Conservation (phyloP, 2,797 vertebrate genomes). For the Helicolenus hilgendorfi region DNA sequence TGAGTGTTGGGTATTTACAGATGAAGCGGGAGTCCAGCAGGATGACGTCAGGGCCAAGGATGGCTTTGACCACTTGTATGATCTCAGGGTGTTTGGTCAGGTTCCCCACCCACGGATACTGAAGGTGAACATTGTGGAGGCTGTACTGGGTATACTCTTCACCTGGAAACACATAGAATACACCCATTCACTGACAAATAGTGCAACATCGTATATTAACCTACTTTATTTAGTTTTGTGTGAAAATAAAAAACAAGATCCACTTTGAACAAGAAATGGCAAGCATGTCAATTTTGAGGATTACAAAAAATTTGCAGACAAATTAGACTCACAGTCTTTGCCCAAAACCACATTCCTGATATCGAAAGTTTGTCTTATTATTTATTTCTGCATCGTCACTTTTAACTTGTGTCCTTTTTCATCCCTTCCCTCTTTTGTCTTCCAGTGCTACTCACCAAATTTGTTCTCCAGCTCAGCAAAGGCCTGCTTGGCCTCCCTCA, state of each 20-base stretch:
- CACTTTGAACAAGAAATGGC: not conserved
- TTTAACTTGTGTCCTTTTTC: not conserved
- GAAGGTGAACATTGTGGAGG: constrained; percentile 90
- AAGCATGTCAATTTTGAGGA: not conserved
- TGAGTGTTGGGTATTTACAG: constrained; percentile 89
- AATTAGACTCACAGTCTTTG: not conserved
- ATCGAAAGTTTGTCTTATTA: not conserved
- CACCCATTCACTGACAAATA: not conserved
- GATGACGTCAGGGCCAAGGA: constrained; percentile 88
- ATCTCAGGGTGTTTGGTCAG: constrained; percentile 84
- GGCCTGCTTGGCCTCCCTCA: constrained; percentile 77
- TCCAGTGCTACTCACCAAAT: constrained; percentile 82
- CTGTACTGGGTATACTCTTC: constrained; percentile 89
- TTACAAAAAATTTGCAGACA: not conserved
- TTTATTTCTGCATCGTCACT: not conserved
- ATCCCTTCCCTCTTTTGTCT: not conserved
- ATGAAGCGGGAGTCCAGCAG: constrained; percentile 92
- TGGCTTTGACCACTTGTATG: constrained; percentile 73
- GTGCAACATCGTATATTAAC: not conserved
- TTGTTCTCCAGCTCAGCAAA: constrained; percentile 87
- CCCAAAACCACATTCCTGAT: not conserved
- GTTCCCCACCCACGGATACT: constrained; percentile 87
- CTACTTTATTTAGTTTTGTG: not conserved
- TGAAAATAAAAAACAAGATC: not conserved
- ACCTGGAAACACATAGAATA: constrained; percentile 67